Base-by-base conservation (phyloP, 1,140 invertebrate genomes). In the Sarcophaga peregrina region DNA sequence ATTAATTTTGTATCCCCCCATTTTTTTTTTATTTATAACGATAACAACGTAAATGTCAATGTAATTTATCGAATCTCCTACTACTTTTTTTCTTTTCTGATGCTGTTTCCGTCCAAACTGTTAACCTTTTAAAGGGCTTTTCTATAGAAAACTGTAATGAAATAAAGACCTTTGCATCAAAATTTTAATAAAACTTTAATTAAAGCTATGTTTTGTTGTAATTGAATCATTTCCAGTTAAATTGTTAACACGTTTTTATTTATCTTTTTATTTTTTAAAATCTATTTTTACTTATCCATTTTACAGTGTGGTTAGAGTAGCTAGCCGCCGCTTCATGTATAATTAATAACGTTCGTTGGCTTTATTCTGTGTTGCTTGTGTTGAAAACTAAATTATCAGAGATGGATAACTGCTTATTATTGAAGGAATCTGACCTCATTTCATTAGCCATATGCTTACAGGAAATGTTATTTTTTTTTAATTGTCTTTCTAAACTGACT, bases 171-270 rank as follows among this genome's bases (percentile, higher is more conserved):
- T 37, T 37, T 37, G 25, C 25, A 3, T 3, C 13, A 25, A 68
- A 68, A 68, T 20, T 68, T 68, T 20, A 10, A 68, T 25, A 68
- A 10, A 68, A 68, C n/a, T 68, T 68, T 68, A 20, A 68, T 68
- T 68, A 68, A 68, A 7, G 7, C 62, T 8, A 8, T n/a, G 13
- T 68, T 68, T 58, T 58, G 8, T 58, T 58, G 54, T 25, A 25
- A 68, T 20, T 68, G 62, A 68, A 68, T 20, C 20, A 68, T 9
- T 68, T 68, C 9, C 17, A 9, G 20, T 68, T 17, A 17, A 68
- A n/a, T 58, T 58, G 20, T 68, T 68, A 68, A 25, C 3, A 68
- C 7, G 6, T 68, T 68, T 17, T 25, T 1, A 9, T 25, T 68
- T 8, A 1, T 25, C 5, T 2, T n/a, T 8, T 25, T 25, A 9